Evolutionary conservation across 2,797 vertebrate genomes (phyloP).

Genomic region (Chiroxiphia lanceolata): DNA sequence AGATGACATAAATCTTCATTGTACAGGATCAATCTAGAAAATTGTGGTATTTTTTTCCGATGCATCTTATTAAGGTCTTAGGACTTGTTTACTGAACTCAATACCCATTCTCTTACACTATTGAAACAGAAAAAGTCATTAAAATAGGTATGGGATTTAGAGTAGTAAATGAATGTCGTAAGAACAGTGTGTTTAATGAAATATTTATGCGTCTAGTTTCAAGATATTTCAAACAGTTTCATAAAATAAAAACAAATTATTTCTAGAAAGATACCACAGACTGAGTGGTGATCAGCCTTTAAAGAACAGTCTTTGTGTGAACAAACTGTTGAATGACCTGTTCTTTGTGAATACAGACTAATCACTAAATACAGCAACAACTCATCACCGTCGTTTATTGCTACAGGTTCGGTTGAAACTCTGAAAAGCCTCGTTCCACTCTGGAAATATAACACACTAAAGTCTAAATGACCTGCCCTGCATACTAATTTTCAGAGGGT

Average conservation of each 20-base stretch:
- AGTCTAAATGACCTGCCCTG: background rate
- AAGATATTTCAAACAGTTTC: background rate
- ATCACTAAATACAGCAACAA: background rate
- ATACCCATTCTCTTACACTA: background rate
- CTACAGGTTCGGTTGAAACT: background rate
- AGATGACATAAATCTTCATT: slow-evolving; percentile 16
- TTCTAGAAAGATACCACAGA: background rate
- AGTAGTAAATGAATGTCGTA: background rate
- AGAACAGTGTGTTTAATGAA: background rate
- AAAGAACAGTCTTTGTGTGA: background rate
- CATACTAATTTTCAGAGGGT: background rate
- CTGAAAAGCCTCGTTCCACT: background rate
- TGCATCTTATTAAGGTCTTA: background rate
- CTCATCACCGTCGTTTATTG: background rate
- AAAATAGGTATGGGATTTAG: background rate
- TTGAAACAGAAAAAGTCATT: background rate
- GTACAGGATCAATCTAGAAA: background rate
- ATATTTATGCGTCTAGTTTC: background rate
- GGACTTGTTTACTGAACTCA: background rate
- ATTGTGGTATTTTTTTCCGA: background rate
- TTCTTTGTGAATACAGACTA: background rate
- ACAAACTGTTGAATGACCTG: background rate
- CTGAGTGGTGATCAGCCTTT: no score
- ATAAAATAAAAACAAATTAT: background rate
- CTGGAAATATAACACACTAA: background rate